Evolutionary conservation across 2,888 invertebrate genomes (phyloP).

Genomic region (Habrosyne pyritoides): DNA sequence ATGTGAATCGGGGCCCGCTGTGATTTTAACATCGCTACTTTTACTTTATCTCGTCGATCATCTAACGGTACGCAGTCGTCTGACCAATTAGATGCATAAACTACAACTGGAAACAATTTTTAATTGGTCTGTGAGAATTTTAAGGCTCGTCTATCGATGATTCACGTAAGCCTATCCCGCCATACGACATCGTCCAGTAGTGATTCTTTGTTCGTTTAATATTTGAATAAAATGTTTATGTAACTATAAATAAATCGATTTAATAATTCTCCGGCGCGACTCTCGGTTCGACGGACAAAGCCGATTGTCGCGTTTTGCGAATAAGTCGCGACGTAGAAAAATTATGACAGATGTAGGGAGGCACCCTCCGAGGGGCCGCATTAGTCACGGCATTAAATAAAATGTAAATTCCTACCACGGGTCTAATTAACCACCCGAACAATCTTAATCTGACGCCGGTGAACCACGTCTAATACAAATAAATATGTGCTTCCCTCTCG

Average conservation of each 20-base stretch:
- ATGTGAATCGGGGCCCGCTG: constrained; percentile 61
- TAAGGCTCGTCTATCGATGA: constrained; percentile 50
- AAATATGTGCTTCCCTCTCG: constrained; percentile 42
- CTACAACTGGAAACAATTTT: constrained; percentile 60
- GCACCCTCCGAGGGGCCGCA: constrained; percentile 52
- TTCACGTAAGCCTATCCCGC: constrained; percentile 50
- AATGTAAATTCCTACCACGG: constrained; percentile 63
- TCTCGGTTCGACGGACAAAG: constrained; percentile 63
- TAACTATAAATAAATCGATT: constrained; percentile 66
- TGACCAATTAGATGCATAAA: constrained; percentile 56
- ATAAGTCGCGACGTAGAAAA: constrained; percentile 82
- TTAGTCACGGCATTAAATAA: constrained; percentile 77
- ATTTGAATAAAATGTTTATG: constrained; percentile 50
- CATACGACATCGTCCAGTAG: constrained; percentile 49
- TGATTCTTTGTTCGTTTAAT: constrained; percentile 48
- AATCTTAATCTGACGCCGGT: constrained; percentile 57
- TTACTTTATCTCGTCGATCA: constrained; percentile 49
- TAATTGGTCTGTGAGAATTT: constrained; percentile 60
- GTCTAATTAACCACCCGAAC: constrained; percentile 67
- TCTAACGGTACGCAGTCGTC: constrained; percentile 56
- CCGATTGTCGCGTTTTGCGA: constrained; percentile 72
- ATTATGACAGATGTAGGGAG: constrained; percentile 79
- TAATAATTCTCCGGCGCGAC: constrained; percentile 55
- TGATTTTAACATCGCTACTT: constrained; percentile 63
- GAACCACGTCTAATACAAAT: constrained; percentile 52